phyloP scores from a whole-genome alignment of 2,113 vertebrate species.

The Haemorhous mexicanus region DNA sequence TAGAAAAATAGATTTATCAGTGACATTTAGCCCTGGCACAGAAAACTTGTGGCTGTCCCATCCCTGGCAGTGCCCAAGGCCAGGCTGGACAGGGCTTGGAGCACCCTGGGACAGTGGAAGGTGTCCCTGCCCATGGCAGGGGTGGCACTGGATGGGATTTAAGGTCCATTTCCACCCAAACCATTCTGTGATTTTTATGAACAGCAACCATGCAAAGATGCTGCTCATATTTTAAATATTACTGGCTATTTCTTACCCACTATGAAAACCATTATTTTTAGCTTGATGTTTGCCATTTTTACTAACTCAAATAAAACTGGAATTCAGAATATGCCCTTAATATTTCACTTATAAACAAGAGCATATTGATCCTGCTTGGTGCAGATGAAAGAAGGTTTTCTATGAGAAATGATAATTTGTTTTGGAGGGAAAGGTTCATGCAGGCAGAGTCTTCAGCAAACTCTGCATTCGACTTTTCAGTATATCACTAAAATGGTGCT shows the following conservation, averaged over 20 bases:
- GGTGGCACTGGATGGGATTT: accelerated
- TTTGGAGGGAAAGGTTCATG: not conserved
- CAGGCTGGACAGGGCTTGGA: accelerated
- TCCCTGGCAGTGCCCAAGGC: not conserved
- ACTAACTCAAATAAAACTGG: not conserved
- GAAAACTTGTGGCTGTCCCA: not conserved
- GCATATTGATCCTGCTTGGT: not conserved
- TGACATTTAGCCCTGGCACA: not conserved
- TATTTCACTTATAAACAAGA: not conserved
- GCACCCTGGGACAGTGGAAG: accelerated
- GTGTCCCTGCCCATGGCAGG: not conserved
- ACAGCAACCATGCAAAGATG: not conserved
- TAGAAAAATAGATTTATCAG: not conserved
- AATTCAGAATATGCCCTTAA: not conserved
- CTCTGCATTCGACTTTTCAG: not conserved
- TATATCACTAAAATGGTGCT: slow-evolving; percentile 1
- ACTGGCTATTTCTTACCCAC: not conserved
- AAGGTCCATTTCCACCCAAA: not conserved
- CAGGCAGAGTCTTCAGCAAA: not conserved
- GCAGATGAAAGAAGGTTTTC: not conserved
- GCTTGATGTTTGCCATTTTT: not conserved
- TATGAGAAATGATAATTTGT: not conserved
- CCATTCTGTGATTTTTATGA: not conserved
- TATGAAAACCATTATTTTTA: not conserved
- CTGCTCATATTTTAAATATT: not conserved